Percentiles rank a stretch among this genome's conserved stretches.
Evolutionary conservation across 1,140 invertebrate genomes (phyloP).

Genomic region (Spodoptera frugiperda): DNA sequence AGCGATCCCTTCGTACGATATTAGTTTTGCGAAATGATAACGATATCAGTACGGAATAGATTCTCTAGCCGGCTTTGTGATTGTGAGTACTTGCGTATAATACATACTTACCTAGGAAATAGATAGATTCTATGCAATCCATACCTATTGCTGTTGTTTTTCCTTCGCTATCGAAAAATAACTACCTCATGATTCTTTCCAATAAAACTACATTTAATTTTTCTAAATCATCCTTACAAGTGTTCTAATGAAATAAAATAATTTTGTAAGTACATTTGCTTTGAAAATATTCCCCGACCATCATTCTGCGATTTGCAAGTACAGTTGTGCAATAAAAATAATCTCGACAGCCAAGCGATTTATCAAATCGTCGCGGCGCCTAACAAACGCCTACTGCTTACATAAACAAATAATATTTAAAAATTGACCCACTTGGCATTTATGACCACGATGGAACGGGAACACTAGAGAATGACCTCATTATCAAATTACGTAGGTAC

Average conservation of each 20-base stretch:
- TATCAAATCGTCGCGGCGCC: neutral
- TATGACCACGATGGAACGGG: neutral
- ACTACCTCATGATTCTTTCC: too few relatives aligned
- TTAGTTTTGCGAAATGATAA: constrained; percentile 52
- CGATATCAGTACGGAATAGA: constrained; percentile 37
- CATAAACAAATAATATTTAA: neutral
- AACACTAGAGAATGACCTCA: constrained; percentile 4
- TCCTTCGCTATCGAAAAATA: too few relatives aligned
- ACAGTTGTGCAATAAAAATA: neutral
- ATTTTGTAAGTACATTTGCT: too few relatives aligned
- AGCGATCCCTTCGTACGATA: constrained; percentile 47
- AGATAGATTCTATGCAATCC: too few relatives aligned
- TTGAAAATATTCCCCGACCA: neutral
- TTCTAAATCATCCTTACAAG: too few relatives aligned
- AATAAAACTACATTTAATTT: too few relatives aligned
- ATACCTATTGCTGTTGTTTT: too few relatives aligned
- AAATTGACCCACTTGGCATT: constrained; percentile 2
- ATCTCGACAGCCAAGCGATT: neutral
- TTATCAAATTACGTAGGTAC: neutral
- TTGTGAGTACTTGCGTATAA: neutral
- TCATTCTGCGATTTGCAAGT: neutral
- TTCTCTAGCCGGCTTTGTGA: neutral
- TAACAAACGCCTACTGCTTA: neutral
- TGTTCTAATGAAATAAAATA: too few relatives aligned
- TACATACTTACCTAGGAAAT: too few relatives aligned